Conservation (phyloP, 2,888 invertebrate genomes). For the Syrista parreyssii region DNA sequence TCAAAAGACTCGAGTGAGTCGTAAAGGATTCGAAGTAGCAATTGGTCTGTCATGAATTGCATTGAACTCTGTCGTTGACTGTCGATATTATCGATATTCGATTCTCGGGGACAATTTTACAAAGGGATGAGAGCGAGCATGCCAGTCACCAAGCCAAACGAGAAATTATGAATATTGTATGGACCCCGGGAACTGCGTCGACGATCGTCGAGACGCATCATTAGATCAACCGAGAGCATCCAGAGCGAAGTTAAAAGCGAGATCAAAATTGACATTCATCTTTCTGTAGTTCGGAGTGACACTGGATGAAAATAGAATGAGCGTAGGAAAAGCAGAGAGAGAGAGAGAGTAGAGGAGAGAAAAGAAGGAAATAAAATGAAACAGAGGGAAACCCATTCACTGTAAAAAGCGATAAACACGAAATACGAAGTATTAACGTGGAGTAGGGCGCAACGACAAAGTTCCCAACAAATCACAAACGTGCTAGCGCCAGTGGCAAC, state of each 20-base stretch:
- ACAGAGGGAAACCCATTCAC: neutral
- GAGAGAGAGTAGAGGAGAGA: neutral
- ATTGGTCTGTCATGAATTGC: neutral
- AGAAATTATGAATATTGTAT: neutral
- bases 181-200: neutral
- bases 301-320: neutral
- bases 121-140: neutral
- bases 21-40: neutral
- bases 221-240: neutral
- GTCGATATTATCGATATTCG: neutral
- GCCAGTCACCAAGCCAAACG: neutral
- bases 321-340: neutral
- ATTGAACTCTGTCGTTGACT: neutral
- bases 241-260: neutral
- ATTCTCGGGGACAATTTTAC: neutral
- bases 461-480: constrained; percentile 15
- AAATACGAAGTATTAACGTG: constrained; percentile 42
- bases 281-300: neutral
- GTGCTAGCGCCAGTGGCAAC: neutral
- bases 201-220: neutral
- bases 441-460: neutral
- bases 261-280: neutral
- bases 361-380: neutral
- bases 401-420: constrained; percentile 21
- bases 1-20: neutral